Base-by-base conservation (phyloP, 2,113 vertebrate species). In the Eonycteris spelaea region DNA sequence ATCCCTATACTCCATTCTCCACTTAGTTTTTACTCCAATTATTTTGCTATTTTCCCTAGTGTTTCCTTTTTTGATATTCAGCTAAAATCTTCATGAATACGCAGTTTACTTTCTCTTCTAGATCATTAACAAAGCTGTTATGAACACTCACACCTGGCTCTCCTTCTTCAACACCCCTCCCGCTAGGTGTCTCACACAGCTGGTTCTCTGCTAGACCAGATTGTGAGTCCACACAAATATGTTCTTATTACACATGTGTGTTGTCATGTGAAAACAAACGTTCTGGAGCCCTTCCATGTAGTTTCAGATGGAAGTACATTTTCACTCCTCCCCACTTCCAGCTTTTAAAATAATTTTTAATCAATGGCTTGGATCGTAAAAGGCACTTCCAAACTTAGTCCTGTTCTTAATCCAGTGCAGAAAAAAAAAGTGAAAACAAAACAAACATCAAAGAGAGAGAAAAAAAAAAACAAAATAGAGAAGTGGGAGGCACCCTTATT, bases 51-150 rank as follows among this genome's bases (percentile, higher is more conserved):
- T 96, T 55, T 92, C 95, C 73, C 77, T 35, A 26, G 53, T n/a
- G 84, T 93, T 87, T 80, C 53, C 63, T 22, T 14, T 97, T 84
- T 65, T 86, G 61, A 71, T 77, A 38, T 75, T 95, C 97, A 97
- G 97, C 96, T 74, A 65, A 95, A 97, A 97, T 94, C 82, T 92
- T 95, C 94, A 86, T 95, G 97, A 93, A 65, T 91, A 85, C 77
- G 88, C 97, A 96, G 92, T 95, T 96, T 53, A 48, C 73, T 95
- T 97, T 82, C 63, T 82, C 77, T 96, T 83, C 57, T 77, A 83
- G 30, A 95, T 97, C 96, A 95, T 97, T 96, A 97, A n/a, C 93
- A 68, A 82, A 90, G 96, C 61, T 24, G 61, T 80, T 67, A 0
- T 19, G 96, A 95, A 96, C 48, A 26, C 57, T 57, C 7, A 79